Evolutionary conservation across 2,113 vertebrate genomes (phyloP).

Genomic region (Crotophaga sulcirostris): DNA sequence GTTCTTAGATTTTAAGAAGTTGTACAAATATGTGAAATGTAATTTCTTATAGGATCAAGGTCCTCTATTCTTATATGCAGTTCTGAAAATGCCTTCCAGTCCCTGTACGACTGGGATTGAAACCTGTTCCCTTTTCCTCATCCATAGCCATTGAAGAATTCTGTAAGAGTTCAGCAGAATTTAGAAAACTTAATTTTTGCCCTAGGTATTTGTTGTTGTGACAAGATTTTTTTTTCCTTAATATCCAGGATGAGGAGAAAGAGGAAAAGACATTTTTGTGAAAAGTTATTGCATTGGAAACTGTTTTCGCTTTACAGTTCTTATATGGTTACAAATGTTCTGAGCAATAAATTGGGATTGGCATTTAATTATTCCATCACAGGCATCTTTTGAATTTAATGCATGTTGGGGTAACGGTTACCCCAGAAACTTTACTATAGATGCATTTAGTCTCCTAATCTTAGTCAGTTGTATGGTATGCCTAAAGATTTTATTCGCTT

Average conservation of each 20-base stretch:
- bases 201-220: neutral
- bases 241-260: neutral
- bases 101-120: neutral
- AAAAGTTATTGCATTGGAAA: neutral
- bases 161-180: neutral
- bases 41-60: neutral
- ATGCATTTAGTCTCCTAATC: neutral
- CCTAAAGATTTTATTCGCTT: neutral
- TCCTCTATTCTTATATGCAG: neutral
- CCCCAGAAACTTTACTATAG: neutral
- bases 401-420: neutral
- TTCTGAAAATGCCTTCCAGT: neutral
- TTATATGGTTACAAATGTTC: neutral
- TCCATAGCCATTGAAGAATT: neutral
- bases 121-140: neutral
- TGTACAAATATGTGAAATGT: neutral
- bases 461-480: neutral
- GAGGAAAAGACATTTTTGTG: neutral
- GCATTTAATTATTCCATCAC: conserved; percentile 2
- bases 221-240: neutral
- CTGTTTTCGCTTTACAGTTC: neutral
- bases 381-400: neutral
- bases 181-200: neutral
- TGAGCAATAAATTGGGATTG: neutral
- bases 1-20: neutral